A percentile compares a stretch with the other conserved stretches of the same genome.
These are phyloP conservation scores for Ophion slaviceki DNA, from an alignment of 2,888 invertebrate genomes.

Conservation along the genomic window DNA sequence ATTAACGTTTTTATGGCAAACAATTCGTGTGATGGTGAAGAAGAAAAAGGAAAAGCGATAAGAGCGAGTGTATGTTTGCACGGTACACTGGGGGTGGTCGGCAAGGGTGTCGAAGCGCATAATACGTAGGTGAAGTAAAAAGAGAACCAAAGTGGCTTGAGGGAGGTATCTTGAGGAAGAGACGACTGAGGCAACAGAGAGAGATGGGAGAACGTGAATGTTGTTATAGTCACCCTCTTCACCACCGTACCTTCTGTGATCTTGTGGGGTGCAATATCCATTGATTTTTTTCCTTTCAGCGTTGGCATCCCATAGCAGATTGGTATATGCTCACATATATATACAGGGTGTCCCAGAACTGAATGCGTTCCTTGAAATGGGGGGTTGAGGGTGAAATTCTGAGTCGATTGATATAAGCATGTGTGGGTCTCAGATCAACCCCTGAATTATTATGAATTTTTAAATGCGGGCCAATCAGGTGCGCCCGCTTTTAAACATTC, in stretches of 20 bases:
- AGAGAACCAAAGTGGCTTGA: slow-evolving; percentile 16
- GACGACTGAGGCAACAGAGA: background rate
- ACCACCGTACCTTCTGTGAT: background rate
- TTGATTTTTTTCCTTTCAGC: slow-evolving; percentile 74
- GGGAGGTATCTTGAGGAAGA: slow-evolving; percentile 5
- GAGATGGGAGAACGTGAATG: slow-evolving; percentile 21
- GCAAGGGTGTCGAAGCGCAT: slow-evolving; percentile 13
- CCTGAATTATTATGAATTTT: too few relatives aligned
- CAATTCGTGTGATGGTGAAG: slow-evolving; percentile 67
- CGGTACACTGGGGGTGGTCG: background rate
- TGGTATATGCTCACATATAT: slow-evolving; percentile 15
- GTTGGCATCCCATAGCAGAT: slow-evolving; percentile 60
- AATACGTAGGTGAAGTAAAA: slow-evolving; percentile 4
- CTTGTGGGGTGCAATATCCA: slow-evolving; percentile 75
- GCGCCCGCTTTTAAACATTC: too few relatives aligned
- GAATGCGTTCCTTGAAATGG: too few relatives aligned
- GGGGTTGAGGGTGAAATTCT: too few relatives aligned
- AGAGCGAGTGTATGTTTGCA: slow-evolving; percentile 31
- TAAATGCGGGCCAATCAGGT: too few relatives aligned
- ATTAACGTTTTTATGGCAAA: slow-evolving; percentile 78
- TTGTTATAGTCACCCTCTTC: slow-evolving; percentile 26
- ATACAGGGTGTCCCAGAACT: background rate
- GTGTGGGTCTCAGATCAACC: too few relatives aligned
- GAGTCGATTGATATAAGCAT: too few relatives aligned
- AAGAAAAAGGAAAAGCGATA: slow-evolving; percentile 30